These are phyloP conservation scores for Hemiscyllium ocellatum DNA, from an alignment of 2,113 vertebrate genomes.

Conservation along the genomic window DNA sequence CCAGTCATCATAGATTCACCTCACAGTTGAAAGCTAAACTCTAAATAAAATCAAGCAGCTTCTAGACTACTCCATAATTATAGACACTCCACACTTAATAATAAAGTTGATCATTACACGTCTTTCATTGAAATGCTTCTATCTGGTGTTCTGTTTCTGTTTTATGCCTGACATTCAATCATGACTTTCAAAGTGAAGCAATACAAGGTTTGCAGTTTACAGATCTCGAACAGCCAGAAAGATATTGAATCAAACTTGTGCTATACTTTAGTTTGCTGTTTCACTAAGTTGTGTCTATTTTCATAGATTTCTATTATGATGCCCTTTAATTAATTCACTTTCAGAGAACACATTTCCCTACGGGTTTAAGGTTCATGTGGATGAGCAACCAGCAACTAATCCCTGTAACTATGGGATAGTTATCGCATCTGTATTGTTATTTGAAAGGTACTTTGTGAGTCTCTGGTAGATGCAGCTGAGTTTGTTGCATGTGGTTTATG, in stretches of 20 bases:
- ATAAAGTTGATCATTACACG: not conserved
- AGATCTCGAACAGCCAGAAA: no score
- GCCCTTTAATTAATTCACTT: not conserved
- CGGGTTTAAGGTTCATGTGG: not conserved
- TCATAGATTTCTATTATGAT: not conserved
- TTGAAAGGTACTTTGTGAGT: not conserved
- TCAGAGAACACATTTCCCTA: not conserved
- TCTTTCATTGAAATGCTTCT: not conserved
- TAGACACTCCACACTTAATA: not conserved
- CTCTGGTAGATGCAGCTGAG: not conserved
- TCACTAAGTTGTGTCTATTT: not conserved
- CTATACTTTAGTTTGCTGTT: not conserved
- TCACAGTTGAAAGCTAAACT: not conserved
- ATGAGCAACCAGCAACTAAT: not conserved
- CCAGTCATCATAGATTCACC: not conserved
- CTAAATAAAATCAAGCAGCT: not conserved
- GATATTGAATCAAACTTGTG: not conserved
- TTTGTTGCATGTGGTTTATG: not conserved
- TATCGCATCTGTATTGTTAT: not conserved
- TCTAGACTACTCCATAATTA: not conserved
- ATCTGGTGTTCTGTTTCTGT: not conserved
- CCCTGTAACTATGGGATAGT: not conserved
- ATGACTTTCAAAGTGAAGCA: not conserved
- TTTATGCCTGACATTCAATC: constrained; percentile 13
- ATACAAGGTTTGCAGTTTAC: not conserved